These are phyloP conservation scores for Solenodon paradoxus DNA, from an alignment of 2,113 vertebrate species.

Conservation along the genomic window DNA sequence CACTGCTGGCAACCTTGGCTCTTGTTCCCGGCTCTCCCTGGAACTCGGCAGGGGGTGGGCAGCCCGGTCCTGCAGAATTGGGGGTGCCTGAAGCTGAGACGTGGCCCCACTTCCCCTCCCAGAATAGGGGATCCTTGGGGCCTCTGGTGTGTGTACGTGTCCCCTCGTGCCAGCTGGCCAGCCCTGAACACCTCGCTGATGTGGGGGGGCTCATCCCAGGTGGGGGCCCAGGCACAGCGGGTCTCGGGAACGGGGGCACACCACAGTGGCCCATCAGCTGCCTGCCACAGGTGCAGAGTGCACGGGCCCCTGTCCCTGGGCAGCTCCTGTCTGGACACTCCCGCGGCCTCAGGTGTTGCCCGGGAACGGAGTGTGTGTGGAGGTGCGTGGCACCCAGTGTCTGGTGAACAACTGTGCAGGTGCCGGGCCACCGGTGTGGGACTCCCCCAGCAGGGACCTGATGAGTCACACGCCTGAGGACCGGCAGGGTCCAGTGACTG, in stretches of 20 bases:
- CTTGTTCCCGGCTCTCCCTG: neutral
- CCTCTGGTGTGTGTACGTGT: too few relatives aligned
- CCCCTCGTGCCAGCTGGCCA: too few relatives aligned
- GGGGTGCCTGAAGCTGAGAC: neutral
- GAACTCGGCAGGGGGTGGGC: neutral
- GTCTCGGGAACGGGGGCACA: neutral
- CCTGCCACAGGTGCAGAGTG: accelerated
- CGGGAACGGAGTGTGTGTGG: too few relatives aligned
- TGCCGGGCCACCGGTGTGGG: too few relatives aligned
- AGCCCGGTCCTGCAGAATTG: neutral
- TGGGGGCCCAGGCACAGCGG: accelerated
- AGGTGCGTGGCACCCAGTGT: too few relatives aligned
- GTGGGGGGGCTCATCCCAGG: neutral
- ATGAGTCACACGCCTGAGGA: too few relatives aligned
- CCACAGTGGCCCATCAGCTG: accelerated
- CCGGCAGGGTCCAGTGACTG: too few relatives aligned
- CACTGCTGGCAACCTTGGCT: conserved; percentile 54
- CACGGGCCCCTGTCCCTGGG: too few relatives aligned
- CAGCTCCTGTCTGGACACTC: too few relatives aligned
- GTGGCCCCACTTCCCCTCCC: neutral
- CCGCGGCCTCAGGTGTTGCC: too few relatives aligned
- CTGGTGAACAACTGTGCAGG: too few relatives aligned
- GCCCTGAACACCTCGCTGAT: neutral
- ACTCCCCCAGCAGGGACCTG: too few relatives aligned
- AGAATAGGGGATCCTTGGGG: accelerated